Percentiles rank a stretch among this genome's conserved stretches.
Evolutionary conservation across 2,113 vertebrate genomes (phyloP).

Genomic region (Nesoenas mayeri): DNA sequence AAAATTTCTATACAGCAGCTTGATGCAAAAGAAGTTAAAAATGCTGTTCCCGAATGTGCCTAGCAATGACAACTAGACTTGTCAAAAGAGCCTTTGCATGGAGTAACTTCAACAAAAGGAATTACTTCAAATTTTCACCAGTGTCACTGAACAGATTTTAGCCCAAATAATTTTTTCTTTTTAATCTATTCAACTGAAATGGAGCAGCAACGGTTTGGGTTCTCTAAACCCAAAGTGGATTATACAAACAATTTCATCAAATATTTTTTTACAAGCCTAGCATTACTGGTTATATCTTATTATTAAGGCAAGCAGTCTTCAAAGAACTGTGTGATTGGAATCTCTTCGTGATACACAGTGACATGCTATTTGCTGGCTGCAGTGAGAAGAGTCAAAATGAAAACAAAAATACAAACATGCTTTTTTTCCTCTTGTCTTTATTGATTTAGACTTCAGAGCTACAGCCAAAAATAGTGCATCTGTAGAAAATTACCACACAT

Average conservation of each 20-base stretch:
- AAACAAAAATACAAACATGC: slow-evolving; percentile 54
- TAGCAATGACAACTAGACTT: neutral
- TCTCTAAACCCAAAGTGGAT: slow-evolving; percentile 48
- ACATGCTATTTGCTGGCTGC: slow-evolving; percentile 58
- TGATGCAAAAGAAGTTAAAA: neutral
- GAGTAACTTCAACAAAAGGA: neutral
- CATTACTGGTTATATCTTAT: slow-evolving; percentile 49
- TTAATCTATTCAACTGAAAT: slow-evolving; percentile 6
- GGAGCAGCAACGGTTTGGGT: neutral
- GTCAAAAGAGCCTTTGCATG: neutral
- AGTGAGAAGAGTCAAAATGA: slow-evolving; percentile 26
- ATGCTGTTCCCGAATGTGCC: neutral
- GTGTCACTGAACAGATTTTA: neutral
- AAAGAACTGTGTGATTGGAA: slow-evolving; percentile 60
- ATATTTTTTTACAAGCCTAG: slow-evolving; percentile 31
- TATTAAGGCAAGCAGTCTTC: slow-evolving; percentile 70
- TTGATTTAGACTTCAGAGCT: slow-evolving; percentile 69
- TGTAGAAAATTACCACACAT: slow-evolving; percentile 63
- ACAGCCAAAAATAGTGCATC: slow-evolving; percentile 65
- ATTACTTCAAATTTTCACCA: neutral
- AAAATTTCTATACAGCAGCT: neutral
- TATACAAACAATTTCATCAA: slow-evolving; percentile 58
- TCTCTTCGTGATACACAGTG: slow-evolving; percentile 51
- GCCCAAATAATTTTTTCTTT: neutral
- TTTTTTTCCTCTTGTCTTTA: slow-evolving; percentile 52